Evolutionary conservation across 2,797 vertebrate genomes (phyloP), one percentile per base, ranked within the genome.

Genomic region (Phoxinus dragarum): DNA sequence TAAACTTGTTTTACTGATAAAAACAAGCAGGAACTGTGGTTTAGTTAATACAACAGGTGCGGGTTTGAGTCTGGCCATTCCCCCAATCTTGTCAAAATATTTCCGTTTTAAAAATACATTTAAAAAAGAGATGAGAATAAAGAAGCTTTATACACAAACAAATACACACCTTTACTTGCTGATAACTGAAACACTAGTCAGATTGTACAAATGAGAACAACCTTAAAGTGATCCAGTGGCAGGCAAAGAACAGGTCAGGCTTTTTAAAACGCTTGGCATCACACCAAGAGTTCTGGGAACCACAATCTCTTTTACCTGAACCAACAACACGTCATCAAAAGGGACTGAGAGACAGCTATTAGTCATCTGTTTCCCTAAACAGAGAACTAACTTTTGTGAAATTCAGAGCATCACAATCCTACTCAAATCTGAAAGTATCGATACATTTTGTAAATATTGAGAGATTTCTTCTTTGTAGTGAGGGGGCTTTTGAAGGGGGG

Each of bases 241-340:
- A 80, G 47, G 8, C 66, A 27, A 38, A 11, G 34, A 71, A 40
- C 14, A 83, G 1, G 23, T 5, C 10, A 64, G 12, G 12, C 5
- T 66, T 74, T 54, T 27, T 14, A 7, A 38, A 67, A 47, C 31
- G 68, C 47, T n/a, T 84, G 81, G 81, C 54, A 31, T 36, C 7
- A 54, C n/a, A 38, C 79, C 79, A 87, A 64, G 49, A 74, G 40
- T 85, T 88, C 87, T 82, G 74, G 56, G 80, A 88, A 85, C 64
- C 86, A 76, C 77, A 81, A 52, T 79, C 5, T 21, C 69, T 78
- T 82, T 78, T 83, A 83, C 75, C 40, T 80, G 83, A 84, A 84
- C 38, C 52, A 79, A 64, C 12, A 38, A 44, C 52, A 47, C 44
- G 75, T 86, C 86, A 86, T 82, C 44, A 49, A 80, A 79, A 74